phyloP scores from a whole-genome alignment of 37 sponge, comb jelly and placozoan genomes.

The Aplysina aerophoba region DNA sequence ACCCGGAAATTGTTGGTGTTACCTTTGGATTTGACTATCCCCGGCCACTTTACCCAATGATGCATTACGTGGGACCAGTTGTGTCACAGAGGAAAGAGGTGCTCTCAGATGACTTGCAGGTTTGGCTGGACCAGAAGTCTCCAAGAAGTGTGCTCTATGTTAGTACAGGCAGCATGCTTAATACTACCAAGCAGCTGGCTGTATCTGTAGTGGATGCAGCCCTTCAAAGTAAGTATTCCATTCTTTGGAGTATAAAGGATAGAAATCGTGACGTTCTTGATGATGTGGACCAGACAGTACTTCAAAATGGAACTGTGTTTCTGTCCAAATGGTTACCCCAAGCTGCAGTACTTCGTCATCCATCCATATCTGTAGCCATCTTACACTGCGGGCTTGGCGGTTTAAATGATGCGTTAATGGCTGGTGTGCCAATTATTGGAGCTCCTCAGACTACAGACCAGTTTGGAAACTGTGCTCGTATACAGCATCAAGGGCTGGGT shows the following conservation, averaged over 20 bases:
- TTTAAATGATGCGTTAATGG: constrained; percentile 53
- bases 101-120: constrained; percentile 13
- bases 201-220: constrained; percentile 40
- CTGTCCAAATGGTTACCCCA: constrained; percentile 63
- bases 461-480: constrained; percentile 15
- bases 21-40: constrained; percentile 19
- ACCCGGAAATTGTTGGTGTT: neutral
- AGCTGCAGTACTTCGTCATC: constrained; percentile 38
- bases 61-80: constrained; percentile 7
- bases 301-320: constrained; percentile 40
- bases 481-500: constrained; percentile 30
- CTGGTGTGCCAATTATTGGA: constrained; percentile 59
- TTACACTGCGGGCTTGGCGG: constrained; percentile 69
- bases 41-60: neutral
- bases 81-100: neutral
- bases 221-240: constrained; percentile 15
- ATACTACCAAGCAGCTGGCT: constrained; percentile 23
- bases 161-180: constrained; percentile 58
- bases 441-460: constrained; percentile 44
- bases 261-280: constrained; percentile 41
- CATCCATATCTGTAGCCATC: constrained; percentile 39
- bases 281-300: neutral
- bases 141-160: constrained; percentile 56
- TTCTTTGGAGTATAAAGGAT: constrained; percentile 59
- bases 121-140: constrained; percentile 41